Conservation (phyloP, 1,140 invertebrate species). For the Anastatus disparis region DNA sequence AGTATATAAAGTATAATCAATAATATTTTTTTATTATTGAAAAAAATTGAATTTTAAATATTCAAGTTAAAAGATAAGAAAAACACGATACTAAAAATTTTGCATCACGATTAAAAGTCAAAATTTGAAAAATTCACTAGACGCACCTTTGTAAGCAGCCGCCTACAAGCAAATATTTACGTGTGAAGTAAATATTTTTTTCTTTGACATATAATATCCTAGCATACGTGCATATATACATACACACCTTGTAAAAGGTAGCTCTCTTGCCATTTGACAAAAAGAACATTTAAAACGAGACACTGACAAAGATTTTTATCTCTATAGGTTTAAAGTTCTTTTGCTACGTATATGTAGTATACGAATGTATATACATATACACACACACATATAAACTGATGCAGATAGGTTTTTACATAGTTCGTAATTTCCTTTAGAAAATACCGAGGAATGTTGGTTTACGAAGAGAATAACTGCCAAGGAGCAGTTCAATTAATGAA, state of each 20-base stretch:
- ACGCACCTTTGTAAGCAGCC: constrained; percentile 16
- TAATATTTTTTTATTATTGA: too few relatives aligned
- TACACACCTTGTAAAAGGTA: constrained; percentile 11
- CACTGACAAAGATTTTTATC: constrained; percentile 38
- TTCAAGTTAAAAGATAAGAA: too few relatives aligned
- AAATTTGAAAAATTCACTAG: too few relatives aligned
- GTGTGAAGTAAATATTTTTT: constrained; percentile 24
- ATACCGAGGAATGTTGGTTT: constrained; percentile 29
- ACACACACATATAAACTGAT: too few relatives aligned
- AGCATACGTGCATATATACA: too few relatives aligned
- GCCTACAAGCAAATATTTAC: background rate
- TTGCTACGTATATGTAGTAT: too few relatives aligned
- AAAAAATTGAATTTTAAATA: too few relatives aligned
- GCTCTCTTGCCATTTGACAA: too few relatives aligned
- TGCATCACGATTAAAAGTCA: too few relatives aligned
- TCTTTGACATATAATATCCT: constrained; percentile 17
- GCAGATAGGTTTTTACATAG: constrained; percentile 35
- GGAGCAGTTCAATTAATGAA: constrained; percentile 36
- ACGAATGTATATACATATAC: background rate
- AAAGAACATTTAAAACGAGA: constrained; percentile 33
- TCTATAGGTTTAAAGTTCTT: background rate
- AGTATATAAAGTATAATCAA: too few relatives aligned
- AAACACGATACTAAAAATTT: too few relatives aligned
- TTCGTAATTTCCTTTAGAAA: constrained; percentile 38
- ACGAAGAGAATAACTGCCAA: too few relatives aligned